Base-by-base conservation (phyloP, 1,140 invertebrate genomes). In the Hyles euphorbiae region DNA sequence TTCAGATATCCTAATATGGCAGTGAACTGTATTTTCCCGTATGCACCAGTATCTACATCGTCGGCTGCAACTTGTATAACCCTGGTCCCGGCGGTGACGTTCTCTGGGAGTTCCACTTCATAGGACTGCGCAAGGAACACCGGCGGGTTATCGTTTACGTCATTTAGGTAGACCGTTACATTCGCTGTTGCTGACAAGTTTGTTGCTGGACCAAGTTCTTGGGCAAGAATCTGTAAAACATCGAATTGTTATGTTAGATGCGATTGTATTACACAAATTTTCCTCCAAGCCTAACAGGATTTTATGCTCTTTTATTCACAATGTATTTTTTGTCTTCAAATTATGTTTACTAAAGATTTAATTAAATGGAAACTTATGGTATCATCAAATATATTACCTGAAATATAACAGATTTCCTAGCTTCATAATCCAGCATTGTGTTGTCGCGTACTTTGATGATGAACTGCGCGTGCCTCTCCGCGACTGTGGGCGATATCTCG, bases 71-170 rank as follows among this genome's bases (percentile, higher is more conserved):
- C 94, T 90, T 94, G 92, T 5, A 94, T 76, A 1, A 97, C 92
- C 63, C 91, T 92, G 0, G 94, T 94, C 9, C 94, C 95, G 11
- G 91, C 89, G 10, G 93, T 93, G 22, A 94, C 91, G 76, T 98
- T 96, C 87, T 98, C 97, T 0, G 91, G 91, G 33, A 97, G 70
- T 34, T 93, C 92, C 0, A 93, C 94, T 48, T 92, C 89, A 74
- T 98, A 98, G 0, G 91, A 84, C 10, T 92, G 75, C 63, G 94
- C 90, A 6, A 92, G 85, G 78, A 99, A 99, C 53, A 93, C 89
- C 0, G 97, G 97, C 3, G 92, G 87, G 85, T 98, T 97, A 75
- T 98, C 98, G 76, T 99, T 98, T 3, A 95, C 90, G 81, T 99
- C 97, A 58, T 94, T 92, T 11, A 99, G 86, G 72, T 94, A 93